Evolutionary conservation across 2,888 invertebrate genomes (phyloP), one percentile per base, ranked within the genome.

Genomic region (Leptopilina syphax): DNA sequence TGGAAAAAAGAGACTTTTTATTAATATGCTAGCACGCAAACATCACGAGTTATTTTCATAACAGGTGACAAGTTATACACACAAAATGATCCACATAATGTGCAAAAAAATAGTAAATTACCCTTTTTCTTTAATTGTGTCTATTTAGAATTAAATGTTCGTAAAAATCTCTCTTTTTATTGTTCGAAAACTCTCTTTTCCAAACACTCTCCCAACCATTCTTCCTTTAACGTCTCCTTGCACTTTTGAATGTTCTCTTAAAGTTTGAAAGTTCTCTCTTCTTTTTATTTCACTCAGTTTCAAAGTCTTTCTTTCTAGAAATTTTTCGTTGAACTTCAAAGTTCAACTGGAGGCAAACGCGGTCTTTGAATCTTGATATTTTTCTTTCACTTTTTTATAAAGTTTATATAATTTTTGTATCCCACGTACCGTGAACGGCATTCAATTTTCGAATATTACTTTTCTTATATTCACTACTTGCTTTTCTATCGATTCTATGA

Each of bases 181-280:
- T 73, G 54, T 34, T 54, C n/a, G 27, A 57, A 34, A 57, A n/a
- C 73, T 34, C 50, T 27, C 73, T 73, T 47, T 34, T 70, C 50
- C 9, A 27, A 44, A 73, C 54, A 34, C 27, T 54, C 54, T 4
- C 8, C 27, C 47, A 24, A 24, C 68, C 70, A 70, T 70, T 70
- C 73, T 73, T 73, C 12, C 54, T 73, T 73, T 27, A 24, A 70
- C 70, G 70, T 54, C 70, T 73, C 54, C 73, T 73, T 57, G 73
- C 73, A 73, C 73, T 73, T 73, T 73, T 73, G 73, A 73, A 73
- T 73, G 73, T 73, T 73, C 73, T 73, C 57, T 73, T 73, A 54
- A 54, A 73, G 57, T 34, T 9, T 50, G 27, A 0, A 27, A 34
- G 50, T 70, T 60, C 8, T 44, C 50, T 50, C 50, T 63, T 63